Evolutionary conservation across 2,113 vertebrate species (phyloP), one percentile per base, ranked within the genome.

Genomic region (Poecile atricapillus): DNA sequence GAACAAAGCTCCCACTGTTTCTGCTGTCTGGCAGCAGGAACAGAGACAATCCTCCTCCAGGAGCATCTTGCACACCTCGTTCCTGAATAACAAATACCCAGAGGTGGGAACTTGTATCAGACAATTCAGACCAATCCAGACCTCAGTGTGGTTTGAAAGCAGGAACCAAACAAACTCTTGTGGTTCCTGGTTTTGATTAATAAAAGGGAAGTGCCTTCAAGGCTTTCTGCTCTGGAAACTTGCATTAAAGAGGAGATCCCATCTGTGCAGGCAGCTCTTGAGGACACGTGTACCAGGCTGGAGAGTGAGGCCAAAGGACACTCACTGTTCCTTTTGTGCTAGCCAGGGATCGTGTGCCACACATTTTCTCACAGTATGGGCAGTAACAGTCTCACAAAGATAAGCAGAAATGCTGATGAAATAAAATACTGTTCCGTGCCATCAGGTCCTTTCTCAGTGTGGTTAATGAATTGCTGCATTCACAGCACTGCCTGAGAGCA

Each of bases 151-250:
- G 30, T 28, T 53, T 82, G 46, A 89, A 93, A 88, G 44, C 35
- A 71, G 82, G 87, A 92, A 43, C 9, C 15, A 64, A 44, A 20
- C 79, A 76, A 94, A 30, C 31, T 79, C 78, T 15, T 71, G 52
- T 65, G n/a, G 62, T 76, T 65, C 44, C 94, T 96, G 94, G 31
- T 78, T 96, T 93, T 94, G 88, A 96, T 96, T 96, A 95, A 39
- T 74, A 16, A 41, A 80, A 91, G 80, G 86, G 80, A 96, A 96
- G 65, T 96, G 95, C 92, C 92, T 93, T 89, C 25, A 68, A 89
- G 90, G 90, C 71, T 88, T 86, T 55, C 58, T 95, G 11, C 87
- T 90, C 53, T 92, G 73, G 65, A 90, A 74, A 25, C 41, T 68
- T 87, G 73, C 74, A 49, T 87, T 68, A 75, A 84, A 53, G 68